Percentiles rank a stretch among this genome's conserved stretches.
These are phyloP conservation scores for Zaprionus gabonicus DNA, from an alignment of 1,140 invertebrate species.

Conservation along the genomic window DNA sequence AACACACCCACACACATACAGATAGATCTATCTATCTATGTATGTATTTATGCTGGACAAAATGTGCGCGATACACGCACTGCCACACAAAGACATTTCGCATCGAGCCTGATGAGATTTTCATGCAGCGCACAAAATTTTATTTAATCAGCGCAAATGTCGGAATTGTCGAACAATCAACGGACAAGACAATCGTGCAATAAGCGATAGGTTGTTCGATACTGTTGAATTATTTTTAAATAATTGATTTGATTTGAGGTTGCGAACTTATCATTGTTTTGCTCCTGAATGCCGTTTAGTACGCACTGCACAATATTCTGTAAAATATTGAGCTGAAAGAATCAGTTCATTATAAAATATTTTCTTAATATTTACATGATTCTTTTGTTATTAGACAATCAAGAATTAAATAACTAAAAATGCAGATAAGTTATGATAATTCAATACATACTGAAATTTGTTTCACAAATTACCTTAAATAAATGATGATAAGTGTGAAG, in stretches of 20 bases:
- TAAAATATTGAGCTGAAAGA: neutral
- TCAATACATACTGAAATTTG: too few species aligned
- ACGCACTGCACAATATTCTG: neutral
- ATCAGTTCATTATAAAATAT: neutral
- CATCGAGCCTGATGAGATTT: conserved; percentile 66
- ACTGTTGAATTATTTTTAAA: neutral
- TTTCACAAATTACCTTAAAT: too few species aligned
- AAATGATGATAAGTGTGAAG: too few species aligned
- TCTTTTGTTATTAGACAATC: too few species aligned
- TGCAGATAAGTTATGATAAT: too few species aligned
- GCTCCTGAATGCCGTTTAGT: neutral
- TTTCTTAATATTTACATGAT: too few species aligned
- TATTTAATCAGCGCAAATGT: conserved; percentile 15
- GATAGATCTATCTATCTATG: conserved; percentile 8
- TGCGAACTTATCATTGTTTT: neutral
- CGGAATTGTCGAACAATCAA: conserved; percentile 29
- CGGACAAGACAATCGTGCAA: conserved; percentile 2
- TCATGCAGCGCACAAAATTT: conserved; percentile 20
- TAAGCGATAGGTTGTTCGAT: neutral
- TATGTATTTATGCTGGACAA: conserved; percentile 20
- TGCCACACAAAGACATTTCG: conserved; percentile 18
- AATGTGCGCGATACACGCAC: conserved; percentile 34
- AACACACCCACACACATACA: conserved; percentile 15
- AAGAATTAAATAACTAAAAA: too few species aligned
- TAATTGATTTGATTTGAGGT: conserved; percentile 1